Evolutionary conservation across 2,113 vertebrate genomes (phyloP).

Genomic region (Crotalus horridus): DNA sequence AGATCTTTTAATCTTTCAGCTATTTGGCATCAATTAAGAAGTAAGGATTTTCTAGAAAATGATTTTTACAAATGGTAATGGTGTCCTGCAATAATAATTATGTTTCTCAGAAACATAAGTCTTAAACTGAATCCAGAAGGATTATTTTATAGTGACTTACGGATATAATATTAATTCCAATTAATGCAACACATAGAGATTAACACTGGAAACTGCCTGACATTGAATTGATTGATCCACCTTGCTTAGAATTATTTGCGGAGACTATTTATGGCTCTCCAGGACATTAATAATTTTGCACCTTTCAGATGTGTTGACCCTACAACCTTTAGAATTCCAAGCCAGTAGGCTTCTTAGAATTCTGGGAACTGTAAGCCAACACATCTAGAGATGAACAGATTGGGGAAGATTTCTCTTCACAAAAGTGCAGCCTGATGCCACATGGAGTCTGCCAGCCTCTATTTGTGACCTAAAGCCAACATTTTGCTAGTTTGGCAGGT

Average conservation of each 20-base stretch:
- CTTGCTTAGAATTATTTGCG: background rate
- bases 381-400: background rate
- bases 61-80: conserved; percentile 6
- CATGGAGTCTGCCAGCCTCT: background rate
- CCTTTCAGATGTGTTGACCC: background rate
- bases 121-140: conserved; percentile 8
- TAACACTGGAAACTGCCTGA: background rate
- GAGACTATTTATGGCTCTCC: background rate
- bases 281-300: background rate
- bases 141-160: background rate
- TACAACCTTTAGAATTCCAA: background rate
- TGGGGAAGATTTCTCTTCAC: background rate
- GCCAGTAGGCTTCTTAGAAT: background rate
- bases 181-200: background rate
- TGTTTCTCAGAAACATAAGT: background rate
- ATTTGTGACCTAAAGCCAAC: background rate
- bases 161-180: conserved; percentile 11
- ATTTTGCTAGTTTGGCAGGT: background rate
- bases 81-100: background rate
- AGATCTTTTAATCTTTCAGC: background rate
- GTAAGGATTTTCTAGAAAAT: conserved; percentile 19
- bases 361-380: background rate
- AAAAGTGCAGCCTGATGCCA: background rate
- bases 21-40: conserved; percentile 19
- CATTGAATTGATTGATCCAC: background rate